phyloP scores from a whole-genome alignment of 1,140 invertebrate species.

The Pteromalus puparum region DNA sequence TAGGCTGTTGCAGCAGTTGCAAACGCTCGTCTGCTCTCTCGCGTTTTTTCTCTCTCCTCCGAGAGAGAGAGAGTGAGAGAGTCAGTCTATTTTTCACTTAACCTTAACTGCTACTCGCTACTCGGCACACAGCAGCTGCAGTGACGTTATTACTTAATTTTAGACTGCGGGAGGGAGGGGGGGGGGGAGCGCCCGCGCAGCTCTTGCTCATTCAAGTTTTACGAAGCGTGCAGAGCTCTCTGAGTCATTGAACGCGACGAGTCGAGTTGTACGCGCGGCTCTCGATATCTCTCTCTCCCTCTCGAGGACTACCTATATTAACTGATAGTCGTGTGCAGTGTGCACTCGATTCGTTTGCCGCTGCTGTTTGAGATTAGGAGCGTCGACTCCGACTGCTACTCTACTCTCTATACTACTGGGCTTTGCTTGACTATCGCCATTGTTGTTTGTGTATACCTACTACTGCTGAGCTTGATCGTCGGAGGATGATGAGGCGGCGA shows the following conservation, averaged over 20 bases:
- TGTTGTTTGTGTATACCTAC: no score
- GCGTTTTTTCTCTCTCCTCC: not conserved
- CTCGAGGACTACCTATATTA: no score
- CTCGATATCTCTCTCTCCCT: no score
- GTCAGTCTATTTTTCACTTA: slow-evolving; percentile 38
- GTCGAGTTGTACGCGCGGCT: not conserved
- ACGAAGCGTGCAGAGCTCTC: not conserved
- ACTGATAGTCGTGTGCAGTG: no score
- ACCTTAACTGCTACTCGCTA: slow-evolving; percentile 14
- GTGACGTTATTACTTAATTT: slow-evolving; percentile 62
- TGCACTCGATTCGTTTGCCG: no score
- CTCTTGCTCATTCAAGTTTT: not conserved
- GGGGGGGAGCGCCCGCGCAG: slow-evolving; percentile 7
- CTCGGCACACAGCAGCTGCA: slow-evolving; percentile 28
- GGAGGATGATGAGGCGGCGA: no score
- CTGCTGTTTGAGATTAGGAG: no score
- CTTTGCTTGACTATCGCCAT: no score
- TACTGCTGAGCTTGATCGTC: no score
- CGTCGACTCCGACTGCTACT: no score
- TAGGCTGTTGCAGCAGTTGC: not conserved
- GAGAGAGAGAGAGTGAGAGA: not conserved
- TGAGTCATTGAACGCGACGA: not conserved
- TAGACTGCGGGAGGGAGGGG: slow-evolving; percentile 46
- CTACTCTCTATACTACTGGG: no score
- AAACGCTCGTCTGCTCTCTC: not conserved